These are phyloP conservation scores for Eupithecia subumbrata DNA, from an alignment of 2,888 invertebrate species.

Conservation along the genomic window DNA sequence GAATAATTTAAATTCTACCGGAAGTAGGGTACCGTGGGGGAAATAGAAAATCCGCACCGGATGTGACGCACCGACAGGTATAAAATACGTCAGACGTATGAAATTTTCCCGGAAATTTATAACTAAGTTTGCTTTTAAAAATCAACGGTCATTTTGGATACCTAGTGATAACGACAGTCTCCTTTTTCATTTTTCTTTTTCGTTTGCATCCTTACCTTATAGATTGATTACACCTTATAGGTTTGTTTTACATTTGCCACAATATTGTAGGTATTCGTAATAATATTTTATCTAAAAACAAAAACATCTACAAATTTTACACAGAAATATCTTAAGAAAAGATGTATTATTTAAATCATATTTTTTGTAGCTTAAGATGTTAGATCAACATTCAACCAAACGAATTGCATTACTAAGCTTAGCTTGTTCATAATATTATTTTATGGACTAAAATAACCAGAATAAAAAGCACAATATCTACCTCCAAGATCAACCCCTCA, in stretches of 20 bases:
- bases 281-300: too few relatives aligned
- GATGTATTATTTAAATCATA: too few relatives aligned
- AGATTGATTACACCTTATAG: too few relatives aligned
- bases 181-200: not conserved
- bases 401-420: not conserved
- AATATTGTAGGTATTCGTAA: too few relatives aligned
- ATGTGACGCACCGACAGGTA: conserved; percentile 64
- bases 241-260: too few relatives aligned
- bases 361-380: not conserved
- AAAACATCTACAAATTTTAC: too few relatives aligned
- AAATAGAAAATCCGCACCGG: conserved; percentile 72
- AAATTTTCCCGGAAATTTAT: conserved; percentile 40
- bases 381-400: not conserved
- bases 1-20: conserved; percentile 53
- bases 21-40: conserved; percentile 63
- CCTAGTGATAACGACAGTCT: not conserved
- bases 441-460: not conserved
- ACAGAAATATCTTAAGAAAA: too few relatives aligned
- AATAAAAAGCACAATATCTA: not conserved
- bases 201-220: not conserved
- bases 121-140: conserved; percentile 26
- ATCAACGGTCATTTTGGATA: not conserved
- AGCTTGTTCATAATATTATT: not conserved
- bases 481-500: not conserved
- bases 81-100: conserved; percentile 55